Evolutionary conservation across 1,140 invertebrate genomes (phyloP).

Genomic region (Bradynema listronoti): DNA sequence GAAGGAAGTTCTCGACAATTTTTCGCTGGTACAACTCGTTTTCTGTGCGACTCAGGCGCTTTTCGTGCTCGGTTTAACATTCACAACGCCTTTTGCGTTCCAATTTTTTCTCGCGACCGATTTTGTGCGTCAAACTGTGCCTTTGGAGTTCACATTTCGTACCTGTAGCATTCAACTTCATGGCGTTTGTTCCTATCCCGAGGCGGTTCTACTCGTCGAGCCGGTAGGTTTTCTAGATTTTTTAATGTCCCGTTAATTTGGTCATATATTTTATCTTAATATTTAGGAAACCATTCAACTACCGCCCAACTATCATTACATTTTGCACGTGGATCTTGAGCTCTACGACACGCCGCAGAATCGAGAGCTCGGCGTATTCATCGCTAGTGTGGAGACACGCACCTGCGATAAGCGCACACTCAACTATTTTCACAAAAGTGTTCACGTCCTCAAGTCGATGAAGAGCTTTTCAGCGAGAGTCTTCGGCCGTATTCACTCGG

Average conservation of each 20-base stretch:
- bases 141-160: slow-evolving; percentile 39
- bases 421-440: slow-evolving; percentile 23
- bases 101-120: slow-evolving; percentile 26
- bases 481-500: slow-evolving; percentile 21
- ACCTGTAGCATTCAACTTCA: slow-evolving; percentile 30
- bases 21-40: no score
- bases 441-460: slow-evolving; percentile 24
- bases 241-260: background rate
- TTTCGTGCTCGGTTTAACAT: no score
- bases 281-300: slow-evolving; percentile 19
- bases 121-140: slow-evolving; percentile 33
- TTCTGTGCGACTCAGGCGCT: no score
- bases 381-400: slow-evolving; percentile 19
- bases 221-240: slow-evolving; percentile 10
- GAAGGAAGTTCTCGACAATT: no score
- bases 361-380: slow-evolving; percentile 30
- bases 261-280: background rate
- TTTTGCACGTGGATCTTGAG: slow-evolving; percentile 19
- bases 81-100: no score
- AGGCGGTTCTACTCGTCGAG: slow-evolving; percentile 32
- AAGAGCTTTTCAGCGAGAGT: slow-evolving; percentile 11
- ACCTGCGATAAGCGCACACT: slow-evolving; percentile 1
- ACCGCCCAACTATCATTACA: slow-evolving; percentile 28
- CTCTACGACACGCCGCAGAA: slow-evolving; percentile 35
- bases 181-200: slow-evolving; percentile 44